These are phyloP conservation scores for Anser cygnoides DNA, from an alignment of 2,113 vertebrate genomes.

Conservation along the genomic window DNA sequence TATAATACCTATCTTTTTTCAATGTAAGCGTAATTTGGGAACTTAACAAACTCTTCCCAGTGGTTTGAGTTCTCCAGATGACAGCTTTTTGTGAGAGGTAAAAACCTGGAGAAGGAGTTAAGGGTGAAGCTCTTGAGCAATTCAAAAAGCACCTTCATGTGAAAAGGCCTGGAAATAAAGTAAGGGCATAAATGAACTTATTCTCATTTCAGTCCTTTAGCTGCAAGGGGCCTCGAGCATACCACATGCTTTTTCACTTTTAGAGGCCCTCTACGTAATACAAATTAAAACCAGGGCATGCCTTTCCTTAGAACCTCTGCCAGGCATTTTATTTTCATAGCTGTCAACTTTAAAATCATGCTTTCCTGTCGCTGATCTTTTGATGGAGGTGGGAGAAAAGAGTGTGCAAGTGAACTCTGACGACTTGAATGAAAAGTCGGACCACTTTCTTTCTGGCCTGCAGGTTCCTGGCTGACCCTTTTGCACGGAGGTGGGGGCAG, in stretches of 20 bases:
- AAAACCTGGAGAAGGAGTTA: background rate
- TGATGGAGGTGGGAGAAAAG: slow-evolving; percentile 21
- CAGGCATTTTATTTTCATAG: slow-evolving; percentile 52
- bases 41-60: background rate
- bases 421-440: background rate
- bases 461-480: slow-evolving; percentile 53
- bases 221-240: slow-evolving; percentile 4
- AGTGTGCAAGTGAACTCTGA: background rate
- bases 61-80: background rate
- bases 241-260: slow-evolving; percentile 60
- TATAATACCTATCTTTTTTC: background rate
- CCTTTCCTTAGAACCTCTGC: slow-evolving; percentile 31
- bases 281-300: slow-evolving; percentile 61
- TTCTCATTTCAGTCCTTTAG: background rate
- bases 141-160: slow-evolving; percentile 3
- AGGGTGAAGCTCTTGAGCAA: background rate
- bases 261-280: background rate
- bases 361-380: background rate
- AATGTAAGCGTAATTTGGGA: background rate
- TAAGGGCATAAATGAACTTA: background rate
- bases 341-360: slow-evolving; percentile 22
- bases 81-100: background rate
- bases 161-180: slow-evolving; percentile 20
- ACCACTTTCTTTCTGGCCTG: slow-evolving; percentile 3
- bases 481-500: background rate